phyloP scores from a whole-genome alignment of 2,113 vertebrate species.

The Xiphophorus maculatus region DNA sequence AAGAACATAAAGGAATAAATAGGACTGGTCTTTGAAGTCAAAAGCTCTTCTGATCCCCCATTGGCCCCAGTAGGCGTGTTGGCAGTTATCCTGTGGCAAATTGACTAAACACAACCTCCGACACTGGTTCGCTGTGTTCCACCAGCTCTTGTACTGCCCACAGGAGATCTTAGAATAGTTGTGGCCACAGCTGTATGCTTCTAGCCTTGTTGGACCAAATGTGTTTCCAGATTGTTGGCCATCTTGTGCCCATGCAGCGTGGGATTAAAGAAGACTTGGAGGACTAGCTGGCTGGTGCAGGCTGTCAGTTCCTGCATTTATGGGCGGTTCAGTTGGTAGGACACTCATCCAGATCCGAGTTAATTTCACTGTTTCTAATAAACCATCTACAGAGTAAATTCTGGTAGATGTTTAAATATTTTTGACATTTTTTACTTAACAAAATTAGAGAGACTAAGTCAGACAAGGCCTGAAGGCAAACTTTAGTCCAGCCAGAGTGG shows the following conservation, averaged over 20 bases:
- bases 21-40: background rate
- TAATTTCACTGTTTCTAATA: background rate
- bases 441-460: background rate
- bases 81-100: conserved; percentile 26
- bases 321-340: background rate
- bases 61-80: conserved; percentile 7
- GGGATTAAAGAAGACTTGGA: conserved; percentile 10
- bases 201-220: background rate
- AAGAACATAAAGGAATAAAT: background rate
- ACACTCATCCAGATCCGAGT: background rate
- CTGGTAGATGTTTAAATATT: background rate
- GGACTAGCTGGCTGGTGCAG: background rate
- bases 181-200: conserved; percentile 20
- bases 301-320: background rate
- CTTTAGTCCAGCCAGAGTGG: background rate
- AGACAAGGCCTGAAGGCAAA: background rate
- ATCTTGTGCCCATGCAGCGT: conserved; percentile 17
- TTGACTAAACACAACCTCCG: conserved; percentile 49
- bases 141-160: conserved; percentile 9
- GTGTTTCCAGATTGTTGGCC: conserved; percentile 17
- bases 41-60: conserved; percentile 29
- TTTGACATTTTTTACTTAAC: background rate
- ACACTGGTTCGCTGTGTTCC: conserved; percentile 32
- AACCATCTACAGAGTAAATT: background rate
- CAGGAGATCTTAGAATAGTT: conserved; percentile 24